Conservation (phyloP, 2,797 vertebrate species). For the Gorsachius magnificus region DNA sequence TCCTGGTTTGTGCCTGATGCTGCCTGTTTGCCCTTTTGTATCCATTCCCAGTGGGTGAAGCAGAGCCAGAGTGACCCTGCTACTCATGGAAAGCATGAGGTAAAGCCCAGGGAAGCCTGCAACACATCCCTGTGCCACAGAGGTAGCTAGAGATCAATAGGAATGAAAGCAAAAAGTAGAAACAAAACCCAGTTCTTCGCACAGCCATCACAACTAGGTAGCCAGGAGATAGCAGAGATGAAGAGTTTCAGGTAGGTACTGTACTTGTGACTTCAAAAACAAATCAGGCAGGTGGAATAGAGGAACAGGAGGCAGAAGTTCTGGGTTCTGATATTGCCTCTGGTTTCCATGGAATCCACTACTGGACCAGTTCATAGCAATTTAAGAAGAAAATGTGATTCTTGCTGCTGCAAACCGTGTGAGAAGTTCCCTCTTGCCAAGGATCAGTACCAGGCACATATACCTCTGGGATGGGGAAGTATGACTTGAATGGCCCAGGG, state of each 20-base stretch:
- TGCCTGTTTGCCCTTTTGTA: not conserved
- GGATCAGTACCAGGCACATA: not conserved
- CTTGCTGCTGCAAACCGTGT: not conserved
- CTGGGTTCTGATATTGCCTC: not conserved
- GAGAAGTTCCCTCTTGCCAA: not conserved
- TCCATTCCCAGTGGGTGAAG: not conserved
- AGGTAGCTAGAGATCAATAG: not conserved
- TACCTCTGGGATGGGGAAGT: not conserved
- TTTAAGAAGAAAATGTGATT: not conserved
- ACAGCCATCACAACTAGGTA: not conserved
- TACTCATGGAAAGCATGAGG: not conserved
- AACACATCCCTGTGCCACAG: not conserved
- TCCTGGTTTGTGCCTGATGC: not conserved
- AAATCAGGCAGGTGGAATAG: not conserved
- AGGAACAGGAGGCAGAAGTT: not conserved
- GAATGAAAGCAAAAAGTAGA: not conserved
- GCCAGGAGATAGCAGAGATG: not conserved
- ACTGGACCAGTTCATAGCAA: not conserved
- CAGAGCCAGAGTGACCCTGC: not conserved
- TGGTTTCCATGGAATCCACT: not conserved
- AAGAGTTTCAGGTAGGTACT: not conserved
- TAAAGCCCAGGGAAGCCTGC: not conserved
- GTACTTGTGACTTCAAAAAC: not conserved
- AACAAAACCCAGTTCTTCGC: not conserved
- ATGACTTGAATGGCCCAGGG: not conserved